These are phyloP conservation scores for Bimastos eiseni DNA, from an alignment of 2,888 invertebrate species.

Conservation along the genomic window DNA sequence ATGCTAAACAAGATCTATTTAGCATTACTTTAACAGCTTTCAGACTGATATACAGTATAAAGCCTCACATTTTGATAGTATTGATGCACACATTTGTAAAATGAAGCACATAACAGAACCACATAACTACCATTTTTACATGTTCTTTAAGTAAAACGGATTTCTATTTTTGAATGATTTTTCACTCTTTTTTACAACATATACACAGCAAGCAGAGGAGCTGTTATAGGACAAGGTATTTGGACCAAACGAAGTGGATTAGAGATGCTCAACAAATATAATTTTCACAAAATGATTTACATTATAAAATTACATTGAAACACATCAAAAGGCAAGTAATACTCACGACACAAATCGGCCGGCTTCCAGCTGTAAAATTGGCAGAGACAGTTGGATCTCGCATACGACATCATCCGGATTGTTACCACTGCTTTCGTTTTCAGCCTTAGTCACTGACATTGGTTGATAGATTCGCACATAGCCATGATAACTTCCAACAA, in stretches of 20 bases:
- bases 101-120: no score
- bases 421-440: conserved; percentile 51
- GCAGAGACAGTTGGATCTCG: conserved; percentile 75
- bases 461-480: conserved; percentile 21
- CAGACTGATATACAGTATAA: no score
- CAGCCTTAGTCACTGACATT: conserved; percentile 50
- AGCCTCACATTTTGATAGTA: no score
- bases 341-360: conserved; percentile 84
- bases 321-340: not conserved
- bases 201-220: no score
- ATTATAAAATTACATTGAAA: not conserved
- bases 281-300: not conserved
- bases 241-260: not conserved
- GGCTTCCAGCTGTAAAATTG: conserved; percentile 79
- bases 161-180: no score
- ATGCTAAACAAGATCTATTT: no score
- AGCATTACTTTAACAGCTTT: no score
- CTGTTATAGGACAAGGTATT: no score
- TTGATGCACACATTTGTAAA: no score
- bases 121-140: no score
- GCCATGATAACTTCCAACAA: conserved; percentile 26
- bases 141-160: no score
- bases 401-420: conserved; percentile 69
- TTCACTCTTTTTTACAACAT: no score
- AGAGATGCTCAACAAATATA: not conserved